These are phyloP conservation scores for Protobothrops flavoviridis DNA, from an alignment of 2,113 vertebrate species.

Conservation along the genomic window DNA sequence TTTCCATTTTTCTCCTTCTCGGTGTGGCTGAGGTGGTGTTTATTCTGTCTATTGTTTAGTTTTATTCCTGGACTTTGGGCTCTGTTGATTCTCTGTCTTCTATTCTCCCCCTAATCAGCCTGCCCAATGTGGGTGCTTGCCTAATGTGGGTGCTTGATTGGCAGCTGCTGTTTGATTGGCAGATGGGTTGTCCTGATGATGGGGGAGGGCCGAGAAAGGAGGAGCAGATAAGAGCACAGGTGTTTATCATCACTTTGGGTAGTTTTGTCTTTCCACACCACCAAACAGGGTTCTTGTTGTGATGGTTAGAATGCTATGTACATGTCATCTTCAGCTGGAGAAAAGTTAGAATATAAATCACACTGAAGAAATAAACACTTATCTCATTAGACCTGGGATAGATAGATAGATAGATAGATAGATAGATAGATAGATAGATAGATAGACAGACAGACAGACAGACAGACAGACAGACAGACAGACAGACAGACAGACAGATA, in stretches of 20 bases:
- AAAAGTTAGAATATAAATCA: not conserved
- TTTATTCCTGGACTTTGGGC: too few relatives aligned
- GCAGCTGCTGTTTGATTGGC: not conserved
- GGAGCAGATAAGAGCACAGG: not conserved
- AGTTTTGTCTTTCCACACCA: not conserved
- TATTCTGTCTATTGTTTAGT: too few relatives aligned
- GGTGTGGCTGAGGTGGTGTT: too few relatives aligned
- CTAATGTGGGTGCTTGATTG: not conserved
- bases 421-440: too few relatives aligned
- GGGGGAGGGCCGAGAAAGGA: not conserved
- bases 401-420: too few relatives aligned
- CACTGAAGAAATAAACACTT: not conserved
- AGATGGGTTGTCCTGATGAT: not conserved
- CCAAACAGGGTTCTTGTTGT: not conserved
- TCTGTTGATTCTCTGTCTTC: too few relatives aligned
- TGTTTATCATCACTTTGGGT: not conserved
- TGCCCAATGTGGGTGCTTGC: too few relatives aligned
- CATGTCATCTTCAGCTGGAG: not conserved
- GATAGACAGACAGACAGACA: too few relatives aligned
- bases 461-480: too few relatives aligned
- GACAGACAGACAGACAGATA: too few relatives aligned
- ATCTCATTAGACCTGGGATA: not conserved
- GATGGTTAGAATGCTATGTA: not conserved
- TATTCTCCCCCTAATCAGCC: too few relatives aligned
- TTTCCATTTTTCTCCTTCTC: too few relatives aligned